Percentiles rank a stretch among this genome's conserved stretches.
Evolutionary conservation across 23 tunicate species (phyloP).

Genomic region (Styela plicata): DNA sequence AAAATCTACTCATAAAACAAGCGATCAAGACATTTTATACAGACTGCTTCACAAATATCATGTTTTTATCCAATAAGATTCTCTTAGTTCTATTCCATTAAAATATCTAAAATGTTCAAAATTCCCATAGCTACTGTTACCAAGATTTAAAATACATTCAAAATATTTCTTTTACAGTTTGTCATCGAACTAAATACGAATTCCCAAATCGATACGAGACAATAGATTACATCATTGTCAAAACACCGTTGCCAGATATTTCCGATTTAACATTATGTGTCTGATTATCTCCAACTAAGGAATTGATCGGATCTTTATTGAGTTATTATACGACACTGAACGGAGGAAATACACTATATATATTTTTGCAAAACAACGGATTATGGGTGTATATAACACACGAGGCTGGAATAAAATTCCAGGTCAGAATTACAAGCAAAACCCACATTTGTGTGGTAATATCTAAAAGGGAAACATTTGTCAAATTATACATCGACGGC

Average conservation of each 20-base stretch:
- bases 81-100: too few species aligned
- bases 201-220: neutral
- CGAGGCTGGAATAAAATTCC: neutral
- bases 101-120: too few species aligned
- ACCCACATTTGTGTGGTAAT: neutral
- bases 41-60: too few species aligned
- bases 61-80: too few species aligned
- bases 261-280: neutral
- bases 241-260: neutral
- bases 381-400: neutral
- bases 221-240: neutral
- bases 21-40: too few species aligned
- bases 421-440: too few species aligned
- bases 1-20: too few species aligned
- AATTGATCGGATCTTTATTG: neutral
- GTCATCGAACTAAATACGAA: neutral
- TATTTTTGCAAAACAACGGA: neutral
- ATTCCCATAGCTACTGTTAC: too few species aligned
- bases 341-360: neutral
- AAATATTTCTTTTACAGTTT: too few species aligned
- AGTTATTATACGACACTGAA: neutral
- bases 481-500: neutral
- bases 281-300: neutral
- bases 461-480: neutral
- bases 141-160: too few species aligned